Conservation (phyloP, 2,888 invertebrate genomes). For the Torymus auratus region DNA sequence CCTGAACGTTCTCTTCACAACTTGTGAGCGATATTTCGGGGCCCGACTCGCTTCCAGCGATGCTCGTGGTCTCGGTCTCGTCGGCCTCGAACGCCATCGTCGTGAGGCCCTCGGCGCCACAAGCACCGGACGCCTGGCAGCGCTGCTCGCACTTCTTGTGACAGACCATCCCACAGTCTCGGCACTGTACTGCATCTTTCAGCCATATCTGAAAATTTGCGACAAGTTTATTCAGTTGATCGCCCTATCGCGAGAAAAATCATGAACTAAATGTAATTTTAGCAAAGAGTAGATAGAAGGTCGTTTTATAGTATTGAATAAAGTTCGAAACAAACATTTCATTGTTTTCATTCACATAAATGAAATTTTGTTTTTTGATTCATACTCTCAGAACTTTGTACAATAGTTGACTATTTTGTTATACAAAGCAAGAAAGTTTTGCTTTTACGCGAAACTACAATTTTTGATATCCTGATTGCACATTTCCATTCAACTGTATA, state of each 20-base stretch:
- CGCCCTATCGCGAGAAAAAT: too few relatives aligned
- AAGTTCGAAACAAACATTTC: too few relatives aligned
- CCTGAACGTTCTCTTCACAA: conserved; percentile 76
- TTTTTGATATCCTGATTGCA: too few relatives aligned
- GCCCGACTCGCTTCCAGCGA: conserved; percentile 67
- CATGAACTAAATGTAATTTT: too few relatives aligned
- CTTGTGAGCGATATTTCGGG: conserved; percentile 75
- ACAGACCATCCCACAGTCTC: conserved; percentile 92
- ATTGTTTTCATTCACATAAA: too few relatives aligned
- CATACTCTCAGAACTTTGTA: not conserved
- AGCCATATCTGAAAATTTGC: conserved; percentile 90
- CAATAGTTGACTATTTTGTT: too few relatives aligned
- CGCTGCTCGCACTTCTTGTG: conserved; percentile 97
- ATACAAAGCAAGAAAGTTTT: too few relatives aligned
- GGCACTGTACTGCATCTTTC: conserved; percentile 95
- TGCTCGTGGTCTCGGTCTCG: conserved; percentile 68
- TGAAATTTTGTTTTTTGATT: not conserved
- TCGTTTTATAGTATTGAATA: too few relatives aligned
- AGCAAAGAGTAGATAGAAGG: too few relatives aligned
- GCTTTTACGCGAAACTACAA: not conserved
- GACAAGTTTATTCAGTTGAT: too few relatives aligned
- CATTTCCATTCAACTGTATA: too few relatives aligned
- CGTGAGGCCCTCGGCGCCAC: conserved; percentile 77
- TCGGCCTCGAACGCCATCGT: conserved; percentile 72
- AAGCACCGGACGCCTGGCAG: conserved; percentile 86